Evolutionary conservation across 2,888 invertebrate genomes (phyloP).

Genomic region (Drosophila aldrichi): DNA sequence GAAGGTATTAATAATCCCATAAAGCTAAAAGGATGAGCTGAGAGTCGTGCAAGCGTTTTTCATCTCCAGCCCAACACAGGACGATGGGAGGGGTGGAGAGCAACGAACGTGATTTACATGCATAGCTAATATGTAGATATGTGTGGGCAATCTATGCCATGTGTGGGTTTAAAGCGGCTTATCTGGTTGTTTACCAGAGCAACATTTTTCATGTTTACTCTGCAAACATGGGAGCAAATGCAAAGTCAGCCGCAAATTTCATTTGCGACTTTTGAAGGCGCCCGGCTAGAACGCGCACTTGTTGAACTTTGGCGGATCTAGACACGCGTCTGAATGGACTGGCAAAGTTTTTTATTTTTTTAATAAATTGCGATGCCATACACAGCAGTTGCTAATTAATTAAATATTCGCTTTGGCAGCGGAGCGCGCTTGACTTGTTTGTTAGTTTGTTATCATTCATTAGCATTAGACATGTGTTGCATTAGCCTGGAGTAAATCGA

Average conservation of each 20-base stretch:
- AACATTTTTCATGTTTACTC: conserved; percentile 69
- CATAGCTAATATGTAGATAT: conserved; percentile 35
- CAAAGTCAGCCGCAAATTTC: conserved; percentile 63
- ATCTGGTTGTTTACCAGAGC: conserved; percentile 77
- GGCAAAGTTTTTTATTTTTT: conserved; percentile 41
- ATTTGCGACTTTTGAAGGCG: conserved; percentile 42
- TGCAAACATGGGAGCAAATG: conserved; percentile 57
- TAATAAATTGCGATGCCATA: conserved; percentile 62
- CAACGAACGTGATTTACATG: conserved; percentile 30
- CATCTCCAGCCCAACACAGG: background rate
- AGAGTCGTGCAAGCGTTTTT: conserved; percentile 26
- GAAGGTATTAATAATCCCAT: background rate
- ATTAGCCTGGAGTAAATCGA: conserved; percentile 27
- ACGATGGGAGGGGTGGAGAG: background rate
- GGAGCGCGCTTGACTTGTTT: conserved; percentile 10
- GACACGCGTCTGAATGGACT: conserved; percentile 30
- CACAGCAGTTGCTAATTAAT: conserved; percentile 59
- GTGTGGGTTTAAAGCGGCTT: conserved; percentile 50
- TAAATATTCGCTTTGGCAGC: conserved; percentile 14
- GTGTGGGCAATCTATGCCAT: background rate
- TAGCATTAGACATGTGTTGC: conserved; percentile 53
- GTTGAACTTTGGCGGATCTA: conserved; percentile 57
- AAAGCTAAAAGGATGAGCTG: conserved; percentile 6
- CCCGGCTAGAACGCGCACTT: conserved; percentile 58
- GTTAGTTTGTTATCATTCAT: conserved; percentile 40